phyloP scores from a whole-genome alignment of 1,140 invertebrate species.

The Dolichoris vasculosae region DNA sequence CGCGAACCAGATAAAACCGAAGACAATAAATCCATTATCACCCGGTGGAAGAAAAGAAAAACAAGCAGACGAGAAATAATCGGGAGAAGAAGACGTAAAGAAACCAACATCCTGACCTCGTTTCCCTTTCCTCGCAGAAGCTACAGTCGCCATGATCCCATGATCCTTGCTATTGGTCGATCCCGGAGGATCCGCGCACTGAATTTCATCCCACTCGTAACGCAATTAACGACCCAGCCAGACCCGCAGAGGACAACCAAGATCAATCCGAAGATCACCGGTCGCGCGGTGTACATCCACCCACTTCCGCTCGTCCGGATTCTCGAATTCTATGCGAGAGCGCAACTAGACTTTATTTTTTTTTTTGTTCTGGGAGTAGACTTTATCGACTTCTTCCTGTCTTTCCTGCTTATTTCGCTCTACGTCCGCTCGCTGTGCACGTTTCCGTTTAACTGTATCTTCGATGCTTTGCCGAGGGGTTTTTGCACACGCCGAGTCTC shows the following conservation, averaged over 20 bases:
- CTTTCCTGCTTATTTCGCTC: conserved; percentile 5
- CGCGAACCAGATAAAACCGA: background rate
- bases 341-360: background rate
- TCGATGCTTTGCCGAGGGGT: background rate
- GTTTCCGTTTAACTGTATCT: conserved; percentile 20
- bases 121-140: background rate
- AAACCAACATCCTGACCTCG: background rate
- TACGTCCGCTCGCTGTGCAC: conserved; percentile 9
- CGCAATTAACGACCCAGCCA: background rate
- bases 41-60: background rate
- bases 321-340: background rate
- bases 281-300: background rate
- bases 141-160: background rate
- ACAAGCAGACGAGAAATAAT: background rate
- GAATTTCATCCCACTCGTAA: background rate
- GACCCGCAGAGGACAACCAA: background rate
- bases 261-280: conserved; percentile 11
- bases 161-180: background rate
- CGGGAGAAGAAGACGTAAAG: background rate
- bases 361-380: background rate
- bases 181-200: background rate
- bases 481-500: background rate
- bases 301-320: conserved; percentile 10
- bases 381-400: conserved; percentile 43
- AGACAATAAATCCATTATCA: background rate